phyloP scores from a whole-genome alignment of 2,113 vertebrate genomes.

The Agelaius phoeniceus region DNA sequence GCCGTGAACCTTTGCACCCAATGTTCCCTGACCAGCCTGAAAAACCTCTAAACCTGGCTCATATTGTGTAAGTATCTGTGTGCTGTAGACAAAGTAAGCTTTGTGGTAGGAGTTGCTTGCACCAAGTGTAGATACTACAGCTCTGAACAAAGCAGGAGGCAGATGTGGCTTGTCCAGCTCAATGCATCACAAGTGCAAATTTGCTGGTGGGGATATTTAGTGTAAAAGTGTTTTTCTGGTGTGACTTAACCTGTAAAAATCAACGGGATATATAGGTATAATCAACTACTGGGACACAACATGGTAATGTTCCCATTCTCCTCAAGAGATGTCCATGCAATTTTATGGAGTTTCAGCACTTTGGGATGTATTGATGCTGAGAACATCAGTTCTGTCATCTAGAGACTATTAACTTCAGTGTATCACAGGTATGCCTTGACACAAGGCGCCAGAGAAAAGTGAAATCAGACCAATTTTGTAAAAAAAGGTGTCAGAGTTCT shows the following conservation, averaged over 20 bases:
- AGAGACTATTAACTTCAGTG: background rate
- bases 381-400: background rate
- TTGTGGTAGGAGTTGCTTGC: background rate
- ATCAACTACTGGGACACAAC: background rate
- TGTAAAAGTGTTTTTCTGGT: background rate
- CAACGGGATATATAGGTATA: rapidly evolving
- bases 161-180: background rate
- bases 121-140: background rate
- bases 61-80: slow-evolving; percentile 91
- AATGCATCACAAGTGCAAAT: background rate
- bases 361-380: background rate
- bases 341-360: background rate
- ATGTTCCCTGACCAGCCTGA: slow-evolving; percentile 95
- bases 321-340: background rate
- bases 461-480: background rate
- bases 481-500: background rate
- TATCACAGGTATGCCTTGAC: background rate
- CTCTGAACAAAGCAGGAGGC: background rate
- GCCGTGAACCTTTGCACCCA: slow-evolving; percentile 92
- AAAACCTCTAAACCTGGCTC: slow-evolving; percentile 95
- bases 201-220: background rate
- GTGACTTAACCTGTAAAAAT: background rate
- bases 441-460: background rate
- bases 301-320: background rate
- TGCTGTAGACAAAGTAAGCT: background rate